Conservation (phyloP, 2,113 vertebrate species). For the Xiphorhynchus elegans region DNA sequence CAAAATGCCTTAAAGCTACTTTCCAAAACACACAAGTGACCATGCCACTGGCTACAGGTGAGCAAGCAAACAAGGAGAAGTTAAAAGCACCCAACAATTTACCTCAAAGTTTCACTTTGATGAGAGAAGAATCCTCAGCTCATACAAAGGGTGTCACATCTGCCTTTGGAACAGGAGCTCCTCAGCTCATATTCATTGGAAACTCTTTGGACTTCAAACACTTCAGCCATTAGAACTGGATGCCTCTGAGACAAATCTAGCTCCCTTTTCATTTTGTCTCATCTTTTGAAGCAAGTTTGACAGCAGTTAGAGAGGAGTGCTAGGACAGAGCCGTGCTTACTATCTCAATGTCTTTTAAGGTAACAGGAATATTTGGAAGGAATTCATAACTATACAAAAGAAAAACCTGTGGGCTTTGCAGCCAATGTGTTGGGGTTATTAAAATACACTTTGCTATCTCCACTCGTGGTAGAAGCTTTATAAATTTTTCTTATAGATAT, state of each 20-base stretch:
- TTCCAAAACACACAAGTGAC: neutral
- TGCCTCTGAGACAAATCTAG: neutral
- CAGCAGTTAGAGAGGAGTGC: neutral
- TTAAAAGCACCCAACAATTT: neutral
- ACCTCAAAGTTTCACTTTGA: neutral
- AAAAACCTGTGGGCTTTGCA: slow-evolving; percentile 1
- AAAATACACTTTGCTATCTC: slow-evolving; percentile 56
- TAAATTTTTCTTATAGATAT: slow-evolving; percentile 34
- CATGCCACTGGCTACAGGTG: rapidly evolving
- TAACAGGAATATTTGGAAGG: neutral
- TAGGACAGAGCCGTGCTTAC: neutral
- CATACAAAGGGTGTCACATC: neutral
- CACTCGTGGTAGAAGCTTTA: neutral
- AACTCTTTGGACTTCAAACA: slow-evolving; percentile 27
- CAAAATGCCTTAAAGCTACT: neutral
- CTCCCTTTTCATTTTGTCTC: slow-evolving; percentile 3
- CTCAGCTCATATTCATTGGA: neutral
- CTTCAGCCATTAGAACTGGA: neutral
- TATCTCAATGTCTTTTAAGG: neutral
- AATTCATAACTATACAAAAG: neutral
- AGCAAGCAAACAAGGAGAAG: neutral
- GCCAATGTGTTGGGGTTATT: slow-evolving; percentile 22
- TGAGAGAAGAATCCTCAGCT: neutral
- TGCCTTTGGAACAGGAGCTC: neutral
- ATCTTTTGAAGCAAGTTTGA: slow-evolving; percentile 25